Evolutionary conservation across 2,888 invertebrate genomes (phyloP).

Genomic region (Eilema depressum): DNA sequence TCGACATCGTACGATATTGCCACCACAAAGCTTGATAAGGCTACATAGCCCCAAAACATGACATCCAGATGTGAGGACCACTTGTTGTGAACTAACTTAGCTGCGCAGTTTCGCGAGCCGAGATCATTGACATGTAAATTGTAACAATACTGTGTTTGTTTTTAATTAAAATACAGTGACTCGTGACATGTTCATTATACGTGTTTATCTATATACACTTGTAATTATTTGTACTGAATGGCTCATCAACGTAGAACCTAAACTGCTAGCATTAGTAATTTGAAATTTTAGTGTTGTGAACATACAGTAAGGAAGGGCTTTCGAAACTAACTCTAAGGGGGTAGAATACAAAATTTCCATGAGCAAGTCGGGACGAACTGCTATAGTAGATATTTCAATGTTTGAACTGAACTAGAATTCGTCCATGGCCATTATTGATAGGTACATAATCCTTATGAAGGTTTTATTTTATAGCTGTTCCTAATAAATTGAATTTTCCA

Average conservation of each 20-base stretch:
- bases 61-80: slow-evolving; percentile 27
- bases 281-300: neutral
- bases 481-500: slow-evolving; percentile 6
- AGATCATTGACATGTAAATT: slow-evolving; percentile 35
- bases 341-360: neutral
- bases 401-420: neutral
- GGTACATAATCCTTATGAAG: slow-evolving; percentile 26
- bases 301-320: neutral
- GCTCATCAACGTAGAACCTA: neutral
- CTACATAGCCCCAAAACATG: slow-evolving; percentile 20
- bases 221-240: neutral
- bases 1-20: slow-evolving; percentile 1
- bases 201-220: neutral
- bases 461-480: slow-evolving; percentile 25
- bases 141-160: slow-evolving; percentile 29
- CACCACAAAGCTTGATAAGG: slow-evolving; percentile 19
- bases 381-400: neutral
- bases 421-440: slow-evolving; percentile 18
- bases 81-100: slow-evolving; percentile 26
- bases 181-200: slow-evolving; percentile 18
- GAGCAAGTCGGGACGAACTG: too few species aligned
- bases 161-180: slow-evolving; percentile 21
- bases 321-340: neutral
- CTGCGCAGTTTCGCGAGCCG: slow-evolving; percentile 19
- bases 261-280: neutral